Evolutionary conservation across 1,140 invertebrate genomes (phyloP).

Genomic region (Camponotus floridanus): DNA sequence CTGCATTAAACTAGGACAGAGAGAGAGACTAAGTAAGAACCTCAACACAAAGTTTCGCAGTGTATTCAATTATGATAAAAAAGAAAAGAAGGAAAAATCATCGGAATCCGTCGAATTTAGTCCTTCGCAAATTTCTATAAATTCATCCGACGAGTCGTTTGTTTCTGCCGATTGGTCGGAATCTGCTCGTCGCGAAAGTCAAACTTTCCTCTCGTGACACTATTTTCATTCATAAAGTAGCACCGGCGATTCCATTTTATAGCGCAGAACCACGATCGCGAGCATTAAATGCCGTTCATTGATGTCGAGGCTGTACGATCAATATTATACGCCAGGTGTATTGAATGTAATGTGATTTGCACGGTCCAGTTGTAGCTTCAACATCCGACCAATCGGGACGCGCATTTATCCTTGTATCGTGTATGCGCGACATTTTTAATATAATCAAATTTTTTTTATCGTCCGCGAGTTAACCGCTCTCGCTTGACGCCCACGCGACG

Average conservation of each 20-base stretch:
- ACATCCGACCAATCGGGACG: slow-evolving; percentile 37
- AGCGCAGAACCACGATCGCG: slow-evolving; percentile 47
- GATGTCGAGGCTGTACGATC: slow-evolving; percentile 47
- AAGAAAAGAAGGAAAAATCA: background rate
- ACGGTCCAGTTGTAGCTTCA: slow-evolving; percentile 42
- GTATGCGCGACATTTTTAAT: slow-evolving; percentile 1
- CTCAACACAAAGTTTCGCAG: slow-evolving; percentile 36
- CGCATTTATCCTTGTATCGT: background rate
- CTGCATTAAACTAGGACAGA: slow-evolving; percentile 58
- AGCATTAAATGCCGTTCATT: slow-evolving; percentile 47
- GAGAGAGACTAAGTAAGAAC: background rate
- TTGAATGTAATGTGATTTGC: slow-evolving; percentile 61
- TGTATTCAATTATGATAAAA: slow-evolving; percentile 41
- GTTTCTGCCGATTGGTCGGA: slow-evolving; percentile 32
- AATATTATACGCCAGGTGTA: slow-evolving; percentile 52
- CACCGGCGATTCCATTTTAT: slow-evolving; percentile 71
- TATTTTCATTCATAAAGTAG: slow-evolving; percentile 71
- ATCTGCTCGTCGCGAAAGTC: slow-evolving; percentile 30
- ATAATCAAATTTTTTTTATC: slow-evolving; percentile 32
- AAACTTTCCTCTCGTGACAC: slow-evolving; percentile 55
- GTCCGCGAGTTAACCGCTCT: background rate
- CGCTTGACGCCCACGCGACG: slow-evolving; percentile 19
- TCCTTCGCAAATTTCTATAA: slow-evolving; percentile 21
- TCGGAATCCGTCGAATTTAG: background rate
- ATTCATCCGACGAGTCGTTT: slow-evolving; percentile 38